These are phyloP conservation scores for Lepisosteus oculatus DNA, from an alignment of 2,113 vertebrate genomes.

Conservation along the genomic window DNA sequence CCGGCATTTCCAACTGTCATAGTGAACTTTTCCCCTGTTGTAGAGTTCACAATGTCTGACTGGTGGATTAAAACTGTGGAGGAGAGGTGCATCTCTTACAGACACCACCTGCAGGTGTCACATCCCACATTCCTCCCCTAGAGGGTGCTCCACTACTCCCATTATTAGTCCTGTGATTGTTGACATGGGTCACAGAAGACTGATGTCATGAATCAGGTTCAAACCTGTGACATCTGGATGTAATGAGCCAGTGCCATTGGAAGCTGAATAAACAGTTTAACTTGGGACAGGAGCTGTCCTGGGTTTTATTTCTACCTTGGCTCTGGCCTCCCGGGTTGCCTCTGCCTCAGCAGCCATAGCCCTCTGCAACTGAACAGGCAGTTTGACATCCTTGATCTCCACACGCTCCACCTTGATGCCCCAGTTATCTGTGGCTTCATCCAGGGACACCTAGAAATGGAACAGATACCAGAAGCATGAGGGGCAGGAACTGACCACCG, in stretches of 20 bases:
- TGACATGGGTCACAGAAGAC: background rate
- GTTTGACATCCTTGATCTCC: conserved; percentile 81
- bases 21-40: too few relatives aligned
- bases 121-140: too few relatives aligned
- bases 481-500: background rate
- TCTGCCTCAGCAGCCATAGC: conserved; percentile 85
- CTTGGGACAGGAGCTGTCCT: background rate
- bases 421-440: conserved; percentile 73
- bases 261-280: background rate
- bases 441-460: conserved; percentile 59
- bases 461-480: background rate
- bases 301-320: conserved; percentile 67
- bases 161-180: too few relatives aligned
- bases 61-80: too few relatives aligned
- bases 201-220: too few relatives aligned
- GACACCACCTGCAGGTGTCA: too few relatives aligned
- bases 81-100: too few relatives aligned
- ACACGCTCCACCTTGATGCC: conserved; percentile 79
- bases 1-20: too few relatives aligned
- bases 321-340: conserved; percentile 72
- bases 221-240: background rate
- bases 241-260: background rate
- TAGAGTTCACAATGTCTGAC: too few relatives aligned
- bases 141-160: too few relatives aligned
- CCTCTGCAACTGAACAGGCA: conserved; percentile 79